Evolutionary conservation across 2,113 vertebrate genomes (phyloP).

Genomic region (Macrotus californicus): DNA sequence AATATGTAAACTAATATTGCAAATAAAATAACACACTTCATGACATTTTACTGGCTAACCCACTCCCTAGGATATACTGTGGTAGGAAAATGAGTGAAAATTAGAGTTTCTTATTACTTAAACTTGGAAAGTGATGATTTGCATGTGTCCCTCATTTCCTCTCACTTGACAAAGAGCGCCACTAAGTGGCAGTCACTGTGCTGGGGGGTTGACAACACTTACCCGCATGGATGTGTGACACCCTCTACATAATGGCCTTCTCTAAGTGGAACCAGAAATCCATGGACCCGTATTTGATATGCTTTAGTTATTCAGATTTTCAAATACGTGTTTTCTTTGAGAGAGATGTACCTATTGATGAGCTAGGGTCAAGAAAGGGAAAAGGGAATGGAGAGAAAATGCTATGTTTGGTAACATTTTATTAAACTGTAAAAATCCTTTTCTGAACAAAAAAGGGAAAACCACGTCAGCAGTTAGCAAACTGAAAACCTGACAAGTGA

Average conservation of each 20-base stretch:
- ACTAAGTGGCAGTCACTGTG: not conserved
- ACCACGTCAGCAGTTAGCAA: constrained; percentile 63
- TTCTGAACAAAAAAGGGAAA: constrained; percentile 42
- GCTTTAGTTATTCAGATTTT: not conserved
- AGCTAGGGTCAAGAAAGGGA: not conserved
- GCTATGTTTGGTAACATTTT: not conserved
- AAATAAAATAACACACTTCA: not conserved
- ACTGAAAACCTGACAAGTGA: constrained; percentile 70
- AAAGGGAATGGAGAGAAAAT: not conserved
- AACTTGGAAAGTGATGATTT: not conserved
- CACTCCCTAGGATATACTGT: not conserved
- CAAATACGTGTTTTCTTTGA: not conserved
- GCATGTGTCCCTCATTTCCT: not conserved
- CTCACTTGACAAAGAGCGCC: not conserved
- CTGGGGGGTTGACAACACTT: rapidly evolving
- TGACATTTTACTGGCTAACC: not conserved
- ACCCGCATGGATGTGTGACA: not conserved
- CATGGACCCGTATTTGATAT: not conserved
- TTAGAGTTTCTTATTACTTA: not conserved
- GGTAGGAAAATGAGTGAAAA: not conserved
- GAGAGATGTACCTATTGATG: not conserved
- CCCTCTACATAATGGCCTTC: not conserved
- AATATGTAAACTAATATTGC: not conserved
- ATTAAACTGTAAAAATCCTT: constrained; percentile 46
- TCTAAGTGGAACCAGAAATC: not conserved